Evolutionary conservation across 2,113 vertebrate species (phyloP).

Genomic region (Catagonus wagneri): DNA sequence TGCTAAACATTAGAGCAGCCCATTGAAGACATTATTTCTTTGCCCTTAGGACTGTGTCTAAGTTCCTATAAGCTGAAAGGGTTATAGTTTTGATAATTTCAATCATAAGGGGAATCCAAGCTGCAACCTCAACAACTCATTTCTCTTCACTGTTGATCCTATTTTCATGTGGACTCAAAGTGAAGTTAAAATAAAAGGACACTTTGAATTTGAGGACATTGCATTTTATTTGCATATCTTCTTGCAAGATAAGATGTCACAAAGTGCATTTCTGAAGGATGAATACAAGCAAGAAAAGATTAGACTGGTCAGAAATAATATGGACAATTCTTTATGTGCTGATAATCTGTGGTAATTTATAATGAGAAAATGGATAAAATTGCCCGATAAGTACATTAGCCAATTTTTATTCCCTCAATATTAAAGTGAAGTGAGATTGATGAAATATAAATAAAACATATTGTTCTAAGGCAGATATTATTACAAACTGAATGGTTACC

Average conservation of each 20-base stretch:
- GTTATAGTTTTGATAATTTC: slow-evolving; percentile 69
- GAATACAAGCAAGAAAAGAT: neutral
- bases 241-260: neutral
- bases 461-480: neutral
- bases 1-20: neutral
- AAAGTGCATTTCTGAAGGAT: neutral
- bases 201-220: neutral
- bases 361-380: neutral
- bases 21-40: neutral
- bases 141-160: neutral
- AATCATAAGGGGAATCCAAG: neutral
- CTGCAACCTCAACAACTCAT: neutral
- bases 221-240: neutral
- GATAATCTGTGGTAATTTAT: neutral
- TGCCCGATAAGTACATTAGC: neutral
- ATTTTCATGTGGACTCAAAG: neutral
- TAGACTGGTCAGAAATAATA: neutral
- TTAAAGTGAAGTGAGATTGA: neutral
- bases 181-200: neutral
- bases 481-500: neutral
- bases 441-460: neutral
- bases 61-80: neutral
- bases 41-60: neutral
- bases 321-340: neutral
- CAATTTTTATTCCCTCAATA: neutral